Percentiles rank a stretch among this genome's conserved stretches.
These are phyloP conservation scores for Crenichthys baileyi DNA, from an alignment of 2,797 vertebrate genomes.

Conservation along the genomic window DNA sequence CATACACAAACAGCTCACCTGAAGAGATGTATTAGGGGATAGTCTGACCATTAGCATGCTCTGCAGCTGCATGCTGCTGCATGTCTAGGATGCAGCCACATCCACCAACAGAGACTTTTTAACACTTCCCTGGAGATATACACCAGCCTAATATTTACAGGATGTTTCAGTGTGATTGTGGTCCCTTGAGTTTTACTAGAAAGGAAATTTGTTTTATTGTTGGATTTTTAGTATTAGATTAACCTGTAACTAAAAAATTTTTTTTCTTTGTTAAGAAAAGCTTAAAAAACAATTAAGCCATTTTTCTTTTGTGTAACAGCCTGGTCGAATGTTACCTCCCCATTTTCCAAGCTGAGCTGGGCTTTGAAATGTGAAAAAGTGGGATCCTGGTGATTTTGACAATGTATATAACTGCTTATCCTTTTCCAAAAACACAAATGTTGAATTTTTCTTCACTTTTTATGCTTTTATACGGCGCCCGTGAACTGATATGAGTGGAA, in stretches of 20 bases:
- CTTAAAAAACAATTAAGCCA: too few species aligned
- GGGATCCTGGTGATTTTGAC: too few species aligned
- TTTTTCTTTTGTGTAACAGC: too few species aligned
- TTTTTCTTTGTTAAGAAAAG: too few species aligned
- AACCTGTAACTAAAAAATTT: background rate
- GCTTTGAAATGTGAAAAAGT: too few species aligned
- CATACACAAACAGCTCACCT: constrained; percentile 47
- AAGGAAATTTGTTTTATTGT: background rate
- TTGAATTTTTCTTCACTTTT: background rate
- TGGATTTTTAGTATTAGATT: background rate
- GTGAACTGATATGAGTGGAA: too few species aligned
- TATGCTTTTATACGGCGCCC: background rate
- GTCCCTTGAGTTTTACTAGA: too few species aligned
- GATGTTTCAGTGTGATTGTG: constrained; percentile 21
- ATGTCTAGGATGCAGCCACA: constrained; percentile 48
- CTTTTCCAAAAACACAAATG: background rate
- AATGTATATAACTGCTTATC: background rate
- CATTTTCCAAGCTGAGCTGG: too few species aligned
- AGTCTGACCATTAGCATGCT: constrained; percentile 63
- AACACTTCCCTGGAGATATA: constrained; percentile 55
- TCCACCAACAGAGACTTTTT: constrained; percentile 47
- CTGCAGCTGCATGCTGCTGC: constrained; percentile 62
- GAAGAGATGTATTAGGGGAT: constrained; percentile 59
- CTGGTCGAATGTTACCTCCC: too few species aligned
- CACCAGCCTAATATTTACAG: constrained; percentile 33